These are phyloP conservation scores for Ctenopoma kingsleyae DNA, from an alignment of 2,797 vertebrate species.

Conservation along the genomic window DNA sequence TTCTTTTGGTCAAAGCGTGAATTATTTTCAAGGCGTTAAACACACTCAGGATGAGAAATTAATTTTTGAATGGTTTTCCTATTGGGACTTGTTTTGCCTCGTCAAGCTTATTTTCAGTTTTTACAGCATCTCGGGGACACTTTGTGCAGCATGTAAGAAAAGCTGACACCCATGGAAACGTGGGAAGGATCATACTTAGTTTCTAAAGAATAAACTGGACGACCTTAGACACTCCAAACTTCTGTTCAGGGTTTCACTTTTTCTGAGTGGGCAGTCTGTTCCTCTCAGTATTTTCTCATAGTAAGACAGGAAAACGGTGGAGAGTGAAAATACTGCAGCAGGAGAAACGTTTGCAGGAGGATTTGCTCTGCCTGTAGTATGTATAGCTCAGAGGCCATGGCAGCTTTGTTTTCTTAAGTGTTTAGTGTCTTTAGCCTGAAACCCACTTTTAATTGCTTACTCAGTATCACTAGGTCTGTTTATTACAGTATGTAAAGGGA, in stretches of 20 bases:
- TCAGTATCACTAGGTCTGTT: neutral
- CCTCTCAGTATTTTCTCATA: constrained; percentile 30
- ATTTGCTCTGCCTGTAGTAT: constrained; percentile 9
- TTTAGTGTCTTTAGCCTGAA: constrained; percentile 1
- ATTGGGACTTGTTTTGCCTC: constrained; percentile 54
- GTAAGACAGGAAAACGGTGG: constrained; percentile 9
- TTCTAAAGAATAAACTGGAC: constrained; percentile 30
- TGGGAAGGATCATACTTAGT: constrained; percentile 27
- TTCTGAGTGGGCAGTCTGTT: constrained; percentile 41
- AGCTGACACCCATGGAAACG: constrained; percentile 31
- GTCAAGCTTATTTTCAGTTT: constrained; percentile 38
- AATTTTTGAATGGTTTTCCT: constrained; percentile 44
- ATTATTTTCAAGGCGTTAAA: constrained; percentile 52
- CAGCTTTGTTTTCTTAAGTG: constrained; percentile 1
- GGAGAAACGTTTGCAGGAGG: constrained; percentile 12
- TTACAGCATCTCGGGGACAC: constrained; percentile 49
- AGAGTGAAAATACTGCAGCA: constrained; percentile 21
- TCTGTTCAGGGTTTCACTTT: constrained; percentile 14
- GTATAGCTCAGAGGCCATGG: neutral
- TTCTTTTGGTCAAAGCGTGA: constrained; percentile 26
- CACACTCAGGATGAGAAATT: constrained; percentile 50
- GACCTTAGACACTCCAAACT: constrained; percentile 36
- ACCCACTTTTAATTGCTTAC: constrained; percentile 13
- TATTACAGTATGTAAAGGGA: neutral
- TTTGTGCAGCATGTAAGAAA: constrained; percentile 39